Conservation (phyloP, 2,797 vertebrate genomes). For the Pangasius macronema region DNA sequence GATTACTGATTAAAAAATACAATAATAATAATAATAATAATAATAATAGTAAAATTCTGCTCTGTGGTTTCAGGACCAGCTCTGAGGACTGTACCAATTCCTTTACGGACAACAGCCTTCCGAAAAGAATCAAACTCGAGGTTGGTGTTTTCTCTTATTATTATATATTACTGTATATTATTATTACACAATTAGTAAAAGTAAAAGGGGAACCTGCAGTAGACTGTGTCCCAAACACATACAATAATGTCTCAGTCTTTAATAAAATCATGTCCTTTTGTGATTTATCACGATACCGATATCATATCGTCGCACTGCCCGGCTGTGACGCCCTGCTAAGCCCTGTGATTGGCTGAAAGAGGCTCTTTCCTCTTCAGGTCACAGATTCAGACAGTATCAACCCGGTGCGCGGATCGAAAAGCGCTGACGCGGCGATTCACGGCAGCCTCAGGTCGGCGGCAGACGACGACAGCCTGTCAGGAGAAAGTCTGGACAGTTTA, state of each 20-base stretch:
- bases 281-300: background rate
- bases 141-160: constrained; percentile 65
- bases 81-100: constrained; percentile 77
- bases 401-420: constrained; percentile 60
- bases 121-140: constrained; percentile 89
- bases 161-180: background rate
- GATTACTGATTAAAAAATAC: background rate
- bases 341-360: background rate
- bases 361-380: constrained; percentile 59
- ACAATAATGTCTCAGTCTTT: background rate
- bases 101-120: constrained; percentile 56
- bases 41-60: constrained; percentile 22
- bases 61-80: constrained; percentile 70
- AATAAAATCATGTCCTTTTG: background rate
- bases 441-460: constrained; percentile 69
- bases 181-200: background rate
- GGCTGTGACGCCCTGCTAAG: too few species aligned
- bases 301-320: background rate
- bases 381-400: constrained; percentile 65
- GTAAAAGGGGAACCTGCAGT: too few species aligned
- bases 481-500: constrained; percentile 87
- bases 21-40: background rate
- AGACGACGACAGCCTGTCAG: constrained; percentile 89
- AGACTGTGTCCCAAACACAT: background rate
- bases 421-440: constrained; percentile 74